A percentile compares a stretch with the other conserved stretches of the same genome.
Evolutionary conservation across 1,140 invertebrate species (phyloP).

Genomic region (Atta texana): DNA sequence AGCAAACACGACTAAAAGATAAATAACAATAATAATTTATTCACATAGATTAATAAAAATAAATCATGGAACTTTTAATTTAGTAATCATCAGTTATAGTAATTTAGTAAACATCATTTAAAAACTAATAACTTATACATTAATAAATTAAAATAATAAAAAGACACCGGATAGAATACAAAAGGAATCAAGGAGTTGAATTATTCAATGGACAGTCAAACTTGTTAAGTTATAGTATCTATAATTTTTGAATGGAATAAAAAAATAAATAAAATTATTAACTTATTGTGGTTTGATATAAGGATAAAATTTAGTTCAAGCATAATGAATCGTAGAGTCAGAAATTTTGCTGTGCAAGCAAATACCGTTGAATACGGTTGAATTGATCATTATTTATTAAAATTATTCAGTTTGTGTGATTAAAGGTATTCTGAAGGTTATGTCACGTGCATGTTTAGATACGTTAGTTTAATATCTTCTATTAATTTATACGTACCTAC

Average conservation of each 20-base stretch:
- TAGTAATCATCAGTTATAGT: too few relatives aligned
- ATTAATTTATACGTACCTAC: constrained; percentile 86
- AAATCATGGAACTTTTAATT: too few relatives aligned
- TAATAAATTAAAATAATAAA: too few relatives aligned
- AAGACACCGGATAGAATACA: too few relatives aligned
- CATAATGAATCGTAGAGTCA: background rate
- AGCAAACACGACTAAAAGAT: too few relatives aligned
- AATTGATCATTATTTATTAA: background rate
- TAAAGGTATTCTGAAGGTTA: background rate
- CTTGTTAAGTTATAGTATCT: background rate
- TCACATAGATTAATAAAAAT: too few relatives aligned
- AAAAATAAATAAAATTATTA: background rate
- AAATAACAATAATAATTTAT: too few relatives aligned
- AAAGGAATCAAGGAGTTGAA: too few relatives aligned
- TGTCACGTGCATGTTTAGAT: background rate
- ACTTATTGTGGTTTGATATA: background rate
- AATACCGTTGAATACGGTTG: background rate
- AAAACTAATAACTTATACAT: too few relatives aligned
- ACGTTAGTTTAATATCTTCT: background rate
- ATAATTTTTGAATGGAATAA: background rate
- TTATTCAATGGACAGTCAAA: background rate
- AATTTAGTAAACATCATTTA: too few relatives aligned
- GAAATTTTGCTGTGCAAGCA: background rate
- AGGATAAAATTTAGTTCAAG: background rate
- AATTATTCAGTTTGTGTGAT: too few relatives aligned